Evolutionary conservation across 2,797 vertebrate genomes (phyloP).

Genomic region (Spondyliosoma cantharus): DNA sequence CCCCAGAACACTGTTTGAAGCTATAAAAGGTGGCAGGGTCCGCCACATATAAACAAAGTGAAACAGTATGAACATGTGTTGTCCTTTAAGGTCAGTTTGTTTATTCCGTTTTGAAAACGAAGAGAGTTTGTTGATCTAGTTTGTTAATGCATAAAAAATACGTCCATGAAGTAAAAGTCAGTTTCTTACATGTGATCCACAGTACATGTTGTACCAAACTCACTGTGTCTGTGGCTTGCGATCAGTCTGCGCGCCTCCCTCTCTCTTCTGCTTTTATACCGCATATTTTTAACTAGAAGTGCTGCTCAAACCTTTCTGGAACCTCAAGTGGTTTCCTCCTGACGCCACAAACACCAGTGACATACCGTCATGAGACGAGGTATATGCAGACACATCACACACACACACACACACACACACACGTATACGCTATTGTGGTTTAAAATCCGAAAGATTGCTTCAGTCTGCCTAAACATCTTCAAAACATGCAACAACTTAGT

Average conservation of each 20-base stretch:
- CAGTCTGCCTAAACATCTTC: neutral
- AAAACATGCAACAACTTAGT: rapidly evolving
- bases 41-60: too few relatives aligned
- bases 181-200: too few relatives aligned
- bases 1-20: too few relatives aligned
- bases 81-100: too few relatives aligned
- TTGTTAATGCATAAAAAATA: too few relatives aligned
- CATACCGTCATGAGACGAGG: neutral
- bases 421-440: neutral
- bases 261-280: constrained; percentile 49
- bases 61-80: too few relatives aligned
- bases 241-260: neutral
- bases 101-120: too few relatives aligned
- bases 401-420: neutral
- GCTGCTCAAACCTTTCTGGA: neutral
- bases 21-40: too few relatives aligned
- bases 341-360: neutral
- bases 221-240: neutral
- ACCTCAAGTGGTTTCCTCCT: constrained; percentile 30
- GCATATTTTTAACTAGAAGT: constrained; percentile 46
- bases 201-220: neutral
- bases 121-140: too few relatives aligned
- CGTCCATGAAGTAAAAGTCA: neutral
- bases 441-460: neutral
- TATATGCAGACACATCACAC: neutral